Evolutionary conservation across 92 coral and sea anemone genomes (phyloP).

Genomic region (Heliopora coerulea): DNA sequence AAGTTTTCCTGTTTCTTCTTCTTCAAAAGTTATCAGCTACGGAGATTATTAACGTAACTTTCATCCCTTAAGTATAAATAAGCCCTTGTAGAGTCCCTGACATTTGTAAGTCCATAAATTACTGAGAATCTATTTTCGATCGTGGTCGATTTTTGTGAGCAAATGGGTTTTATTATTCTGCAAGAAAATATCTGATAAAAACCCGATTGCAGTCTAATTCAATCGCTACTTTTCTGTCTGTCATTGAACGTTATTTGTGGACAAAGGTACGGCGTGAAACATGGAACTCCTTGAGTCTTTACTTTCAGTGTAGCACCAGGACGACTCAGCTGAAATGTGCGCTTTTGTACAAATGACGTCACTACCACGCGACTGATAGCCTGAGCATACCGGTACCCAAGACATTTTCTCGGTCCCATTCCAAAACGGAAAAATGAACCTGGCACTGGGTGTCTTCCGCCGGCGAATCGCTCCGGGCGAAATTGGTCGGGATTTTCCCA

Average conservation of each 20-base stretch:
- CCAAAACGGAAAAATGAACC: conserved; percentile 89
- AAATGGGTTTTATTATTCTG: too few relatives aligned
- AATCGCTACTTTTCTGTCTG: conserved; percentile 31
- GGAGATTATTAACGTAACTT: too few relatives aligned
- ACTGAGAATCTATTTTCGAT: too few relatives aligned
- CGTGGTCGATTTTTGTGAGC: too few relatives aligned
- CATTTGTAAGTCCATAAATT: too few relatives aligned
- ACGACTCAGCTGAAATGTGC: conserved; percentile 53
- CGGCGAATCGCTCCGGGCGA: conserved; percentile 70
- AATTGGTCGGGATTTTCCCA: conserved; percentile 78
- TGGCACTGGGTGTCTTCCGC: conserved; percentile 59
- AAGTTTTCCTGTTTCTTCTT: too few relatives aligned
- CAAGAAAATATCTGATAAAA: too few relatives aligned
- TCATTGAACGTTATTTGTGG: conserved; percentile 61
- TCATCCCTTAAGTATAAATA: too few relatives aligned
- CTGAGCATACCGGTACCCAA: conserved; percentile 84
- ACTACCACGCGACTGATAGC: conserved; percentile 76
- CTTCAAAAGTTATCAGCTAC: too few relatives aligned
- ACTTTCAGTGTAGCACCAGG: conserved; percentile 41
- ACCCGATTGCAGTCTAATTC: too few relatives aligned
- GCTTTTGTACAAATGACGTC: conserved; percentile 63
- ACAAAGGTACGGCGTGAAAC: conserved; percentile 75
- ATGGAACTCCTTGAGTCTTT: conserved; percentile 66
- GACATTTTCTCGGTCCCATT: conserved; percentile 90
- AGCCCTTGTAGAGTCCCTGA: too few relatives aligned